Evolutionary conservation across 23 tunicate species (phyloP), one percentile per base, ranked within the genome.

Genomic region (Diplosoma virens): DNA sequence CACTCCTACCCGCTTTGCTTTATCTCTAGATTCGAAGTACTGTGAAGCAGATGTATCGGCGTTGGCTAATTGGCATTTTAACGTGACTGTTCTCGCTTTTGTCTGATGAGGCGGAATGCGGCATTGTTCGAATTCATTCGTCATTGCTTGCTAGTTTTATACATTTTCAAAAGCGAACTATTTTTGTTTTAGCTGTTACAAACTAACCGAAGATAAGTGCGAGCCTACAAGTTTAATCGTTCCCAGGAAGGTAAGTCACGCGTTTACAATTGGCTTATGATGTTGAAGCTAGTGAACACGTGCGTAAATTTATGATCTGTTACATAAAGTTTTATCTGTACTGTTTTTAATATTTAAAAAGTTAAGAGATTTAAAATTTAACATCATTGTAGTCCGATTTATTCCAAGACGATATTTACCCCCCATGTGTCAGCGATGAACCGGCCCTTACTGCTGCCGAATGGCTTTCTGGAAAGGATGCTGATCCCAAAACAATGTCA

Each of bases 331-430:
- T 56, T 56, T 14, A 5, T 25, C n/a, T n/a, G n/a, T n/a, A n/a
- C n/a, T n/a, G n/a, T n/a, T n/a, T n/a, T n/a, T n/a, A n/a, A n/a
- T n/a, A n/a, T n/a, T n/a, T n/a, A n/a, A n/a, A n/a, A n/a, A n/a
- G n/a, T n/a, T n/a, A n/a, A n/a, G n/a, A n/a, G n/a, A n/a, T n/a
- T n/a, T n/a, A n/a, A n/a, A n/a, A n/a, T n/a, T n/a, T n/a, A n/a
- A n/a, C n/a, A n/a, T n/a, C n/a, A n/a, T 17, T 67, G 35, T 67
- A 93, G 98, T 83, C 94, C 7, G 98, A 93, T 0, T 32, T 41
- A 18, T 93, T 87, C 79, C 94, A 93, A 78, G 73, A 78, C 18
- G 98, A 93, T 50, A 77, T 93, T 18, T 93, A 73, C 59, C 94
- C 94, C 3, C 67, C 54, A 20, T 79, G 69, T 58, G 25, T 20